phyloP scores from a whole-genome alignment of 30 jellyfish, hydroid and myxozoan genomes.

The Catostylus mosaicus region DNA sequence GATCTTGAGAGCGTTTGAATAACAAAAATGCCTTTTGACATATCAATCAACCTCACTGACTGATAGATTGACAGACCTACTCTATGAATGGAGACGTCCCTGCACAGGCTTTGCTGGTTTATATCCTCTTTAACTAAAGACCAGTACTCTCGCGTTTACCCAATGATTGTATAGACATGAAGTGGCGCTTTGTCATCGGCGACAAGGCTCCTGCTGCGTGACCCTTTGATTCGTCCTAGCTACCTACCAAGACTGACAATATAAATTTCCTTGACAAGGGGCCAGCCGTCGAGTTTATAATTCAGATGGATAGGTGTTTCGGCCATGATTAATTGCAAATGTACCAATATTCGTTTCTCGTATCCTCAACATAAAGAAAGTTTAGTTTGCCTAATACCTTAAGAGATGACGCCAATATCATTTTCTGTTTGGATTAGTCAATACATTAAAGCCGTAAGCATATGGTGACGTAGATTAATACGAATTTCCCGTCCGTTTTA shows the following conservation, averaged over 20 bases:
- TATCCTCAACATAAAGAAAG: not conserved
- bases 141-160: constrained; percentile 18
- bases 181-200: constrained; percentile 51
- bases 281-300: constrained; percentile 9
- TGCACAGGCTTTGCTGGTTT: not conserved
- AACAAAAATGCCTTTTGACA: constrained; percentile 40
- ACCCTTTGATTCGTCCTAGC: constrained; percentile 49
- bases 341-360: not conserved
- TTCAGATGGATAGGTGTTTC: constrained; percentile 20
- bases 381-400: not conserved
- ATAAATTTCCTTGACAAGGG: constrained; percentile 47
- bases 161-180: constrained; percentile 44
- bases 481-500: constrained; percentile 16
- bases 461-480: constrained; percentile 15
- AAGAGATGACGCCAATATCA: constrained; percentile 17
- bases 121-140: constrained; percentile 9
- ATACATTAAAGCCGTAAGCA: not conserved
- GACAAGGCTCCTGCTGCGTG: constrained; percentile 75
- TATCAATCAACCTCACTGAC: constrained; percentile 40
- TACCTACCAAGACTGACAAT: constrained; percentile 44
- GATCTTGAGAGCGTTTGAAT: constrained; percentile 44
- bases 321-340: constrained; percentile 4
- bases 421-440: constrained; percentile 15
- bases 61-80: constrained; percentile 29
- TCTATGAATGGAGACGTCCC: constrained; percentile 11